Conservation (phyloP, 2,797 vertebrate genomes). For the Anguilla anguilla region DNA sequence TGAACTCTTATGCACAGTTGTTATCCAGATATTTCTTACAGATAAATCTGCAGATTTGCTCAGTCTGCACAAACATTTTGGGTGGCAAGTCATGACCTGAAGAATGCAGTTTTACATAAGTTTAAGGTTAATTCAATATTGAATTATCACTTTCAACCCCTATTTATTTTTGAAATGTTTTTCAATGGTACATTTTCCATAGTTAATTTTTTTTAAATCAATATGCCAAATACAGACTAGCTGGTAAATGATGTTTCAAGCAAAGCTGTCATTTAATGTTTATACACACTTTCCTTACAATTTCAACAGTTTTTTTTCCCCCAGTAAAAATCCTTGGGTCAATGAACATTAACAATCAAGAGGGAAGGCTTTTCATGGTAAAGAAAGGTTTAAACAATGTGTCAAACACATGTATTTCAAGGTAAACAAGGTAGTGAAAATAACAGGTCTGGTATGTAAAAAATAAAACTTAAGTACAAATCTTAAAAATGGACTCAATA, state of each 20-base stretch:
- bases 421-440: slow-evolving; percentile 33
- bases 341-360: slow-evolving; percentile 39
- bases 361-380: slow-evolving; percentile 35
- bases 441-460: slow-evolving; percentile 55
- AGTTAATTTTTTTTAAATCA: background rate
- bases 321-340: slow-evolving; percentile 19
- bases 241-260: slow-evolving; percentile 1
- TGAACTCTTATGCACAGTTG: background rate
- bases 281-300: slow-evolving; percentile 53
- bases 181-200: background rate
- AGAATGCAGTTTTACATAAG: background rate
- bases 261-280: slow-evolving; percentile 2
- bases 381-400: slow-evolving; percentile 42
- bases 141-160: background rate
- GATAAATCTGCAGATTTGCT: background rate
- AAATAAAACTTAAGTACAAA: slow-evolving; percentile 47
- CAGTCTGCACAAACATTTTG: background rate
- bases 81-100: background rate
- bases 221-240: background rate
- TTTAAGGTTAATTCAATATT: background rate
- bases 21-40: background rate
- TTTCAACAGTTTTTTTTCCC: slow-evolving; percentile 46
- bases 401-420: slow-evolving; percentile 60
- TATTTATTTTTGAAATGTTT: background rate
- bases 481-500: slow-evolving; percentile 45